Evolutionary conservation across 1,140 invertebrate species (phyloP).

Genomic region (Papilio polyxenes): DNA sequence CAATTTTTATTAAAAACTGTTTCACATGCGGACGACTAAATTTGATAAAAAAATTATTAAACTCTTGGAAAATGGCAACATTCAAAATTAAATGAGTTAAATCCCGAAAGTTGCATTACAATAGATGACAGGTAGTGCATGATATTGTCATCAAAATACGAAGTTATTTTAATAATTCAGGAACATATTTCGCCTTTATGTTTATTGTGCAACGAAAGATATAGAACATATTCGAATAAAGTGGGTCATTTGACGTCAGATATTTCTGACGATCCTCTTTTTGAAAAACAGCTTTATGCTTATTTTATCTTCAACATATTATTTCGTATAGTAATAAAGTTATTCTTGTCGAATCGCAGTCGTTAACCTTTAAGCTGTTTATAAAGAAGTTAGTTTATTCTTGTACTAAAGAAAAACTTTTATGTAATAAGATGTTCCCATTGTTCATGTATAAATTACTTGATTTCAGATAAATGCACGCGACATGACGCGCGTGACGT

Average conservation of each 20-base stretch:
- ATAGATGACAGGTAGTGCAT: not conserved
- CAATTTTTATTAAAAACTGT: too few species aligned
- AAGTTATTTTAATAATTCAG: not conserved
- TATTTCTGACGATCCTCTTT: not conserved
- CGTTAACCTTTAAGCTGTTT: not conserved
- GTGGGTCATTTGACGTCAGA: constrained; percentile 1
- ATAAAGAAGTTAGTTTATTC: not conserved
- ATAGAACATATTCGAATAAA: not conserved
- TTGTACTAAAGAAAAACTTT: not conserved
- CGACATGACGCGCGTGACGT: not conserved
- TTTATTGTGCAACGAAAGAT: not conserved
- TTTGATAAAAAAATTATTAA: too few species aligned
- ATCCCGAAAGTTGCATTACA: not conserved
- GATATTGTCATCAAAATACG: not conserved
- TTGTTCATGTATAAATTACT: too few species aligned
- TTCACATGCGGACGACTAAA: too few species aligned
- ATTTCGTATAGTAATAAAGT: not conserved
- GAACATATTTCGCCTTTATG: not conserved
- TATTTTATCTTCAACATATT: not conserved
- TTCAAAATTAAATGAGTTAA: not conserved
- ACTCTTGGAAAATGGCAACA: too few species aligned
- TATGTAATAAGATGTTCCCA: not conserved
- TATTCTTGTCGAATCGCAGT: not conserved
- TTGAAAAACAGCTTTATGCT: not conserved
- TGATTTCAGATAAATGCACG: too few species aligned